Conservation (phyloP, 2,113 vertebrate species). For the Chunga burmeisteri region DNA sequence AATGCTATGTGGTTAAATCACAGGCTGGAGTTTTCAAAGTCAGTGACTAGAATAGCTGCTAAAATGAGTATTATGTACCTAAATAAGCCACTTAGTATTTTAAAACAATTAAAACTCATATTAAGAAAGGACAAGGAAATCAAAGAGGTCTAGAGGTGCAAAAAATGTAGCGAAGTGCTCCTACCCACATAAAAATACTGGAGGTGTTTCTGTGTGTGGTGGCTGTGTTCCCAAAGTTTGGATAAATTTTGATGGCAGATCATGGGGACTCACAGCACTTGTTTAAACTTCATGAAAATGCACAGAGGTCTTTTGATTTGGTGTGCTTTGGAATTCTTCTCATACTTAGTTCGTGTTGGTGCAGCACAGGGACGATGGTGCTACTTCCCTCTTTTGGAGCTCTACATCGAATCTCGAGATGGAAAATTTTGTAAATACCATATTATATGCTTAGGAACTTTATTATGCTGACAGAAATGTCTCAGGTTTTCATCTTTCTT, state of each 20-base stretch:
- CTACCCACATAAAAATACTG: background rate
- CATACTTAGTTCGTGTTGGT: background rate
- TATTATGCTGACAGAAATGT: background rate
- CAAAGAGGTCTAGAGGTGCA: background rate
- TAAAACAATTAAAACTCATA: background rate
- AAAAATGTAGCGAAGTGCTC: background rate
- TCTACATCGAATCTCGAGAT: background rate
- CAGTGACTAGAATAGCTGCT: background rate
- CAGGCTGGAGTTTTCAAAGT: background rate
- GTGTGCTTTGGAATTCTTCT: background rate
- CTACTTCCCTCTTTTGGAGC: background rate
- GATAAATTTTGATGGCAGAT: background rate
- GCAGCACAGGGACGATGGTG: background rate
- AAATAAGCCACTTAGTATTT: background rate
- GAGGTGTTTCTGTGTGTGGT: background rate
- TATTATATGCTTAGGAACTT: background rate
- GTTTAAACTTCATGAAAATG: background rate
- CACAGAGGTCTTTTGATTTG: background rate
- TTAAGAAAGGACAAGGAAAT: background rate
- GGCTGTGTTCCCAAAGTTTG: background rate
- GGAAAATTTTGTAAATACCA: background rate
- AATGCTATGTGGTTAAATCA: background rate
- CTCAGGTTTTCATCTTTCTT: background rate
- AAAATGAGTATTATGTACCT: background rate
- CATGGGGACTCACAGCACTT: background rate